Percentiles rank a stretch among this genome's conserved stretches.
phyloP scores from a whole-genome alignment of 2,113 vertebrate genomes.

The Chrysemys picta region DNA sequence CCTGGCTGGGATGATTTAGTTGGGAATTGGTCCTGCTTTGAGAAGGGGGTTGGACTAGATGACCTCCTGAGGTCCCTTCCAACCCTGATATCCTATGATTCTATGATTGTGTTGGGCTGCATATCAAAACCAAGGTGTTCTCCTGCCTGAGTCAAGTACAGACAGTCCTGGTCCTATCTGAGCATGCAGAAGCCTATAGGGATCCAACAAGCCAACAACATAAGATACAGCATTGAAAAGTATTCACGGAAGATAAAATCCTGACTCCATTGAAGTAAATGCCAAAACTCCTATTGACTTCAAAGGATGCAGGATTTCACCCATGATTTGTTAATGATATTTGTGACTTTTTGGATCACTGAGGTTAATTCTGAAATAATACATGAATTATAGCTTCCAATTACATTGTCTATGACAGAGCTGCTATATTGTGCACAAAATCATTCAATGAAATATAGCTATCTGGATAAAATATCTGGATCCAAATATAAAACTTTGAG shows the following conservation, averaged over 20 bases:
- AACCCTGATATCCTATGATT: too few species aligned
- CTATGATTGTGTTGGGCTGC: neutral
- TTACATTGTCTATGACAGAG: neutral
- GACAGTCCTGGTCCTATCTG: neutral
- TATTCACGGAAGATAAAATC: neutral
- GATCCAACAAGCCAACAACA: neutral
- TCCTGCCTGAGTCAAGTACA: neutral
- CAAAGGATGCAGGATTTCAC: conserved; percentile 1
- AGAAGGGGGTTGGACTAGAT: too few species aligned
- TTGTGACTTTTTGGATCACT: conserved; percentile 22
- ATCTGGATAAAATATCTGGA: neutral
- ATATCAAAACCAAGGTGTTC: conserved; percentile 30
- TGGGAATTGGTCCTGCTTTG: too few species aligned
- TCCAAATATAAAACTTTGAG: neutral
- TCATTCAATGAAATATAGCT: neutral
- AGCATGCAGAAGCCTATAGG: neutral
- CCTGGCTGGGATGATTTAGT: too few species aligned
- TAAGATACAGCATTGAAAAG: neutral
- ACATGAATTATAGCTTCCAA: conserved; percentile 1
- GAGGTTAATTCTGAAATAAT: neutral
- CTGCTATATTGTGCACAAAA: neutral
- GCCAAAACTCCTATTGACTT: neutral
- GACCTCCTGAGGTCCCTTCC: too few species aligned
- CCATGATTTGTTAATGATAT: neutral
- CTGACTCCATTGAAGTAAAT: neutral